phyloP scores from a whole-genome alignment of 2,888 invertebrate species.

The Hipparchia semele region DNA sequence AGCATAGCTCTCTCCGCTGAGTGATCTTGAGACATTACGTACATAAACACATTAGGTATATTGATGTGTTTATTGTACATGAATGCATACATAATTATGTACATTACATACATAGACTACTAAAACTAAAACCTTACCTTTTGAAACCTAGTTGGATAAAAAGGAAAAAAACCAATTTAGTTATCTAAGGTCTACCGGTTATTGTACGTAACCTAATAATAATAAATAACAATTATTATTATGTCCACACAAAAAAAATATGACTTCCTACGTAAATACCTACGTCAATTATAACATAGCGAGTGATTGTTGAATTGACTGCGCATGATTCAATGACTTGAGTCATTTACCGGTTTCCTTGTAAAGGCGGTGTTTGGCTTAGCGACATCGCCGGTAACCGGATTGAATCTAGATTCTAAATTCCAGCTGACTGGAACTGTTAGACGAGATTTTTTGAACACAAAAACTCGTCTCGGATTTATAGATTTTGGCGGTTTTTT shows the following conservation, averaged over 20 bases:
- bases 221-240: too few relatives aligned
- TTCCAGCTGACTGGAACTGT: neutral
- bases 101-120: too few relatives aligned
- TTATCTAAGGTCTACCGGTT: too few relatives aligned
- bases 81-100: too few relatives aligned
- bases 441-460: neutral
- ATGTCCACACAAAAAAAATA: neutral
- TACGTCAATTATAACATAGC: constrained; percentile 27
- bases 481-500: neutral
- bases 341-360: constrained; percentile 38
- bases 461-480: neutral
- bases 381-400: neutral
- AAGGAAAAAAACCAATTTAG: too few relatives aligned
- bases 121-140: neutral
- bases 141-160: too few relatives aligned
- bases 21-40: too few relatives aligned
- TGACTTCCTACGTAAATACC: constrained; percentile 27
- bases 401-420: neutral
- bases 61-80: too few relatives aligned
- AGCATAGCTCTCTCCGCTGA: too few relatives aligned
- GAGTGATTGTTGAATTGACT: constrained; percentile 27
- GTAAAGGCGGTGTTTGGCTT: constrained; percentile 31
- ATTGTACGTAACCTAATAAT: too few relatives aligned
- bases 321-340: constrained; percentile 34
- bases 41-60: too few relatives aligned